Evolutionary conservation across 2,797 vertebrate genomes (phyloP), one percentile per base, ranked within the genome.

Genomic region (Lutjanus argentimaculatus): DNA sequence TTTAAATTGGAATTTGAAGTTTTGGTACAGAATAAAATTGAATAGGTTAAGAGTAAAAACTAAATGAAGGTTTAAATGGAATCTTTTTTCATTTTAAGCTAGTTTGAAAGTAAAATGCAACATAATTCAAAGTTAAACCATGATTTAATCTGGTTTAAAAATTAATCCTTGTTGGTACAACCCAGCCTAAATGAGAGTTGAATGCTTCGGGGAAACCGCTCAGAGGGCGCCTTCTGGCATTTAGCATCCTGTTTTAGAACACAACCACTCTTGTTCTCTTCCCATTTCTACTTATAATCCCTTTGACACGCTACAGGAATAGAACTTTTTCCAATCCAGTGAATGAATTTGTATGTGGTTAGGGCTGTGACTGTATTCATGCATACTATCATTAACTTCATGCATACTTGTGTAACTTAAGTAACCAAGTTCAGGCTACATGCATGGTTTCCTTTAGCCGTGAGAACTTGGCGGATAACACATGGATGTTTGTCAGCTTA

Each of bases 221-320:
- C 77, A 72, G 73, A 80, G 83, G 70, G 64, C 40, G 83, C 11
- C 72, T 36, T 36, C 30, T 89, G 90, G 78, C 75, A 86, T 91
- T 89, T 73, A 85, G 84, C 72, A 73, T 91, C 85, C 84, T 76
- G 85, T 72, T 87, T 85, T 68, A 85, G 84, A 88, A 91, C 84
- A 93, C 79, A 87, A 74, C 75, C 52, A 48, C 72, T 84, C 68
- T 89, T 89, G 78, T 89, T 91, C 78, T 68, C 21, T 74, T 85
- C 90, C 85, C 83, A 80, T 80, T 87, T 84, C 74, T 72, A 80
- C 77, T 90, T 80, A 58, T 64, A 86, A 85, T 88, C 59, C 73
- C 73, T 84, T 80, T 81, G 79, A 88, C 83, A 75, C 36, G 36
- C 79, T 25, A 52, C 86, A 79, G 75, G 67, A 91, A 90, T 76